Percentiles rank a stretch among this genome's conserved stretches.
phyloP scores from a whole-genome alignment of 2,797 vertebrate genomes.

The Clarias pachynema region DNA sequence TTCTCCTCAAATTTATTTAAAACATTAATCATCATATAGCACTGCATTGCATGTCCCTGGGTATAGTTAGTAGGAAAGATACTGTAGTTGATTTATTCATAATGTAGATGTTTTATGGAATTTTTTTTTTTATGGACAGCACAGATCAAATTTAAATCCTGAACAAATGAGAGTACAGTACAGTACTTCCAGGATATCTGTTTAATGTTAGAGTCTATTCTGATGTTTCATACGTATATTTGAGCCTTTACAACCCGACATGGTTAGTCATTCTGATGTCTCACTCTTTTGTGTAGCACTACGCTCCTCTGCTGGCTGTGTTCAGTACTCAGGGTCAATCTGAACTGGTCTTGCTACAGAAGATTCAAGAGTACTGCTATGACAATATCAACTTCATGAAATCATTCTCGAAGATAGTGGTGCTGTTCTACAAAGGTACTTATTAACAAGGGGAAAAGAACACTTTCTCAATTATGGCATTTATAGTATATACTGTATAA shows the following conservation, averaged over 20 bases:
- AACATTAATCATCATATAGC: neutral
- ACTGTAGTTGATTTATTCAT: neutral
- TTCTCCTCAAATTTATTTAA: neutral
- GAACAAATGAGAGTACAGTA: neutral
- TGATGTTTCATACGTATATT: neutral
- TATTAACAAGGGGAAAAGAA: slow-evolving; percentile 1
- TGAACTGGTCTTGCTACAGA: slow-evolving; percentile 86
- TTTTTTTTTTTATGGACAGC: no score
- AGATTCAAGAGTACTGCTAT: slow-evolving; percentile 91
- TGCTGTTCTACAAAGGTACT: slow-evolving; percentile 92
- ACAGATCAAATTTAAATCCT: no score
- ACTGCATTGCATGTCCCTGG: neutral
- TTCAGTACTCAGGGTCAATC: slow-evolving; percentile 92
- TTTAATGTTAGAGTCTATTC: neutral
- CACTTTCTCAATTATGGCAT: neutral
- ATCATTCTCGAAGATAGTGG: slow-evolving; percentile 92
- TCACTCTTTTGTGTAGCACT: slow-evolving; percentile 75
- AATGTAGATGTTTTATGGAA: neutral
- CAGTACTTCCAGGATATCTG: no score
- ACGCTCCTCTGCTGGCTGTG: slow-evolving; percentile 86
- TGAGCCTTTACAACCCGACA: neutral
- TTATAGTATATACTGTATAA: neutral
- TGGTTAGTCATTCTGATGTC: neutral
- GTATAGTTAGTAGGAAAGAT: neutral
- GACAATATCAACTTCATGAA: slow-evolving; percentile 97